Conservation (phyloP, 2,797 vertebrate genomes). For the Rhynchotus rufescens region DNA sequence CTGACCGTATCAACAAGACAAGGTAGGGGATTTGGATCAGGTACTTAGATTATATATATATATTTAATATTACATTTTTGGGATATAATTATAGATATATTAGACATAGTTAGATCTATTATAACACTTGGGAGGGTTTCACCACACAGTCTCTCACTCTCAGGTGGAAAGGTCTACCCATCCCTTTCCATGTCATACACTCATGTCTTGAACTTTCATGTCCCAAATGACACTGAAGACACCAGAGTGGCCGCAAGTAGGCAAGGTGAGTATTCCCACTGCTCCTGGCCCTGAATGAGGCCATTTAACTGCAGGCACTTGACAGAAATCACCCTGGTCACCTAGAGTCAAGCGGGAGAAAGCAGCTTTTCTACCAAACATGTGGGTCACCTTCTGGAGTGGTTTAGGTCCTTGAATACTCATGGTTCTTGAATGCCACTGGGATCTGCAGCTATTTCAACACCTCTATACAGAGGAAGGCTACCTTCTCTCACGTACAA, state of each 20-base stretch:
- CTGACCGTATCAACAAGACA: not conserved
- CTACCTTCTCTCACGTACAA: not conserved
- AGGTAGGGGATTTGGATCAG: not conserved
- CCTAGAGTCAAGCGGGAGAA: not conserved
- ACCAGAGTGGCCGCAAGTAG: not conserved
- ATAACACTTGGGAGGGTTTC: not conserved
- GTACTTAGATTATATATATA: not conserved
- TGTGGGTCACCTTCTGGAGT: accelerated
- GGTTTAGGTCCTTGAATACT: not conserved
- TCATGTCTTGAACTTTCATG: not conserved
- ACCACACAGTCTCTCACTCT: not conserved
- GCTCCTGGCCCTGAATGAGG: accelerated
- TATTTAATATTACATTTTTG: not conserved
- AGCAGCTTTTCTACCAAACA: not conserved
- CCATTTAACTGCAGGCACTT: not conserved
- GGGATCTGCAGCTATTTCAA: not conserved
- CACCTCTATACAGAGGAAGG: not conserved
- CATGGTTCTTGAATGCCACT: not conserved
- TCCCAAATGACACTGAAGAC: not conserved
- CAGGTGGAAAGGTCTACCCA: accelerated
- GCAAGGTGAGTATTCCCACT: accelerated
- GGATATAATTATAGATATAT: too few species aligned
- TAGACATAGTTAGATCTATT: too few species aligned
- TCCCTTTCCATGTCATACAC: accelerated
- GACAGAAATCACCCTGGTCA: accelerated